These are phyloP conservation scores for Shargacucullia verbasci DNA, from an alignment of 2,888 invertebrate species.

Conservation along the genomic window DNA sequence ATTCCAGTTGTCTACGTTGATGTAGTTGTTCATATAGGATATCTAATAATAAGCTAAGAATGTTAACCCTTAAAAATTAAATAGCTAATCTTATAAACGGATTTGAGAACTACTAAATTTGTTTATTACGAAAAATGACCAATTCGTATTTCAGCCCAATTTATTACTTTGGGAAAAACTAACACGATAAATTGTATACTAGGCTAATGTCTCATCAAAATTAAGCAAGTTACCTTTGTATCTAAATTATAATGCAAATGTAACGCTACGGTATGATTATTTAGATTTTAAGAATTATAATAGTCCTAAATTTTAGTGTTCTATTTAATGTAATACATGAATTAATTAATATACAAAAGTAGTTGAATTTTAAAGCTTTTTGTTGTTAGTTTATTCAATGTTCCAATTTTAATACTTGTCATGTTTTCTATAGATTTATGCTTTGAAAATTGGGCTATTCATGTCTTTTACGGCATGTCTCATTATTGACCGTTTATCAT, in stretches of 20 bases:
- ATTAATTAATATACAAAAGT: conserved; percentile 17
- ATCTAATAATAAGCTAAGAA: conserved; percentile 35
- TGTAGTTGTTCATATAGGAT: conserved; percentile 43
- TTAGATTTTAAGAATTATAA: conserved; percentile 22
- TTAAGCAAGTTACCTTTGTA: conserved; percentile 28
- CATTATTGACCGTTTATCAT: conserved; percentile 20
- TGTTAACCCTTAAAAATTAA: conserved; percentile 35
- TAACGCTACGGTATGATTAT: conserved; percentile 29
- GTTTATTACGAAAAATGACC: conserved; percentile 44
- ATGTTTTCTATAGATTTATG: conserved; percentile 7
- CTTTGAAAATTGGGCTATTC: background rate
- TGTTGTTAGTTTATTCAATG: conserved; percentile 10
- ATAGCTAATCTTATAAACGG: conserved; percentile 26
- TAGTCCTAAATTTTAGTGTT: conserved; percentile 26
- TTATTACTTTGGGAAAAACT: conserved; percentile 18
- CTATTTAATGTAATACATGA: conserved; percentile 13
- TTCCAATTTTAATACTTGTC: conserved; percentile 43
- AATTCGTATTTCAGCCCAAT: conserved; percentile 35
- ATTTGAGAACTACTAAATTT: conserved; percentile 36
- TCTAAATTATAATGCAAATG: conserved; percentile 27
- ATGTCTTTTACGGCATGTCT: conserved; percentile 1
- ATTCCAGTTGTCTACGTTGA: conserved; percentile 40
- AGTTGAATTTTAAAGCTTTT: conserved; percentile 22
- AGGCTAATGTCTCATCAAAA: conserved; percentile 22
- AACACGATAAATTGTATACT: conserved; percentile 18